Base-by-base conservation (phyloP, 2,113 vertebrate species). In the Verasper variegatus region DNA sequence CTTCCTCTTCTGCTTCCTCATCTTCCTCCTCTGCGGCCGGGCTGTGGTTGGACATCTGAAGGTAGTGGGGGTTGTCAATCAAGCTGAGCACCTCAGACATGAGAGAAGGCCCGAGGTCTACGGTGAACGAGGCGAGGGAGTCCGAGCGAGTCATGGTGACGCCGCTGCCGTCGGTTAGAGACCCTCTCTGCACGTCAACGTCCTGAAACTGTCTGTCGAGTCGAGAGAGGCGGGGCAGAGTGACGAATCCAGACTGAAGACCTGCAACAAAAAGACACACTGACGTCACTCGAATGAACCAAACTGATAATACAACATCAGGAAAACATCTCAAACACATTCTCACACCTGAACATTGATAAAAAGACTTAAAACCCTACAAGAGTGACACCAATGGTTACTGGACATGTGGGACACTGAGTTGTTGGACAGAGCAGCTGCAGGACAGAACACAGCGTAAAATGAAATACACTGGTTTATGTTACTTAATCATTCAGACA, bases 31-130 rank as follows among this genome's bases (percentile, higher is more conserved):
- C 67, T 15, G 65, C 60, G 20, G 47, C 60, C 66, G 45, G 60
- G 60, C 72, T 72, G 52, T 74, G 68, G 70, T 54, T 74, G 57
- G 71, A 59, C 35, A 55, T 65, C 37, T 73, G 80, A 40, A 89
- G 75, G 79, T 47, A 64, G 80, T 92, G 90, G 0, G 95, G 90
- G 88, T 95, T 95, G 90, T 96, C 96, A 71, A 99, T 97, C 84
- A 96, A 90, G 54, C 95, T 95, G 67, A 99, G 89, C 0, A 99
- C 93, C 91, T 99, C 97, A 0, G 92, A 95, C 96, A 99, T 96
- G 14, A 99, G 95, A 1, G 97, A 98, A 17, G 97, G 97, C 8
- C 97, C 97, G 0, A 99, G 94, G 88, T 99, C 97, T 0, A 99
- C 88, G 4, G 94, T 96, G 91, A 99, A 98, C n/a, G 97, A 99